Conservation (phyloP, 2,888 invertebrate genomes). For the Cheilosia soror region DNA sequence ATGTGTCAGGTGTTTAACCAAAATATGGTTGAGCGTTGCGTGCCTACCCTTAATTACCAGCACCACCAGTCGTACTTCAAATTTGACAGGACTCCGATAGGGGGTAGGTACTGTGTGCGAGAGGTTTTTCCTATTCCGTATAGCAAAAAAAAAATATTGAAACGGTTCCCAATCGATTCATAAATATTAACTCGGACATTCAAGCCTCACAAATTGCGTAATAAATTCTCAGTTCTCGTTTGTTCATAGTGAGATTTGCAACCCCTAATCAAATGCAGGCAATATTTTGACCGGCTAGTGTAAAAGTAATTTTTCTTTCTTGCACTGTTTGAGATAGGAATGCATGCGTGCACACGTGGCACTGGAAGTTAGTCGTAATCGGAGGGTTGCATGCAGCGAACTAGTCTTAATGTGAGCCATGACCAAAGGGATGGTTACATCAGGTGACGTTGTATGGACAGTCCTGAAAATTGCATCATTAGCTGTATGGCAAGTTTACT, state of each 20-base stretch:
- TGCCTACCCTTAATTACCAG: conserved; percentile 68
- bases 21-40: conserved; percentile 70
- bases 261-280: conserved; percentile 43
- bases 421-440: conserved; percentile 44
- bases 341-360: conserved; percentile 60
- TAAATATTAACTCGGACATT: conserved; percentile 71
- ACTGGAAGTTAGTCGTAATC: conserved; percentile 14
- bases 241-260: background rate
- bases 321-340: conserved; percentile 33
- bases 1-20: conserved; percentile 72
- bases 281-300: conserved; percentile 28
- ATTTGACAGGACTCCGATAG: conserved; percentile 60
- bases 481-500: conserved; percentile 54
- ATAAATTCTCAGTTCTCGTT: conserved; percentile 59
- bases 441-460: conserved; percentile 56
- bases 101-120: conserved; percentile 14
- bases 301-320: conserved; percentile 53
- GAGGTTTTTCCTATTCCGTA: no score
- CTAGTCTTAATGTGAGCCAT: background rate
- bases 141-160: conserved; percentile 8
- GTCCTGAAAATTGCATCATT: conserved; percentile 60
- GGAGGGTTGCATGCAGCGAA: conserved; percentile 33
- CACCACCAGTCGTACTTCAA: conserved; percentile 59
- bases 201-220: conserved; percentile 61
- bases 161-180: conserved; percentile 59